These are phyloP conservation scores for Julus scanicus DNA, from an alignment of 2,888 invertebrate genomes.

Conservation along the genomic window DNA sequence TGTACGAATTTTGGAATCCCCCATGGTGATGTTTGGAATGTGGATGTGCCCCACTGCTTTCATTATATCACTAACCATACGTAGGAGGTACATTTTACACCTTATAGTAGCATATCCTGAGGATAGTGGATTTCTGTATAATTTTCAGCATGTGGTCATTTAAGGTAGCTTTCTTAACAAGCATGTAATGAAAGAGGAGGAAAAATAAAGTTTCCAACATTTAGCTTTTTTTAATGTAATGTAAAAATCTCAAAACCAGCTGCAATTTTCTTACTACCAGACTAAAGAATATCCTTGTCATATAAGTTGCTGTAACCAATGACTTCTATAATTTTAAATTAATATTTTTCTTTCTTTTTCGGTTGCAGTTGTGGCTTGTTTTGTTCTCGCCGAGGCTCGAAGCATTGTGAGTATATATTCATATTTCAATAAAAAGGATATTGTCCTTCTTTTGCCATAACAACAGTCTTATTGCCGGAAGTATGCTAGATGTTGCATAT, in stretches of 20 bases:
- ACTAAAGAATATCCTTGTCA: neutral
- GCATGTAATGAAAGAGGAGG: too few species aligned
- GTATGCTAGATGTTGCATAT: neutral
- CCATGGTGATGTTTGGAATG: neutral
- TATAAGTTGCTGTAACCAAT: neutral
- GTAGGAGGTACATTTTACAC: neutral
- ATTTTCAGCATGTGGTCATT: neutral
- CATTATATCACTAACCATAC: neutral
- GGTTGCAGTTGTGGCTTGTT: neutral
- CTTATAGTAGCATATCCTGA: neutral
- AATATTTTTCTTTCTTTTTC: neutral
- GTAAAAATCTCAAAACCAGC: neutral
- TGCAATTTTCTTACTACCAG: neutral
- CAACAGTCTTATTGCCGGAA: neutral
- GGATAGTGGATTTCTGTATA: neutral
- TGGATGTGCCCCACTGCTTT: neutral
- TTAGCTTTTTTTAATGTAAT: too few species aligned
- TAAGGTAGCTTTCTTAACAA: neutral
- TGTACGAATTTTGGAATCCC: neutral
- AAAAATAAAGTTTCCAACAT: too few species aligned
- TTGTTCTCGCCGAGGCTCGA: conserved; percentile 13
- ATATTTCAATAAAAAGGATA: conserved; percentile 2
- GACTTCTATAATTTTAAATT: neutral
- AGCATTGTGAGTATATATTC: neutral
- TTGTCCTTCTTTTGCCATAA: neutral